Evolutionary conservation across 1,140 invertebrate species (phyloP).

Genomic region (Thalassaphorura encarpata): DNA sequence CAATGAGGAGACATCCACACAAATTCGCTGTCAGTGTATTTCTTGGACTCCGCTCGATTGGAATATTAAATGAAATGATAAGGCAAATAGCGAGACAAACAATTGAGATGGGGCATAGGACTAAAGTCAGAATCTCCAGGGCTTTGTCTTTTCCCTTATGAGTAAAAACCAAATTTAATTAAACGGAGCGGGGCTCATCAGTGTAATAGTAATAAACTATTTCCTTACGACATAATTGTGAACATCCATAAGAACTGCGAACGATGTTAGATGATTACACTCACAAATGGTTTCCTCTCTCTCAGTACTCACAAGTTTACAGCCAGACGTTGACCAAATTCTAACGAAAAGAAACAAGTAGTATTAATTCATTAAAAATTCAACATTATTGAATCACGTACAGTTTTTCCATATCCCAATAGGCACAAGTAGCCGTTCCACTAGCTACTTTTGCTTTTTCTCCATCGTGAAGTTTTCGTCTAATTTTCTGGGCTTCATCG

Average conservation of each 20-base stretch:
- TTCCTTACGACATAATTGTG: constrained; percentile 29
- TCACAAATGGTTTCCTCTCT: constrained; percentile 44
- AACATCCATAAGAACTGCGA: constrained; percentile 46
- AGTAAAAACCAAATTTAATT: background rate
- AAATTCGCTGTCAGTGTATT: background rate
- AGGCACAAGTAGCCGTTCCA: constrained; percentile 23
- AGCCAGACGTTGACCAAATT: constrained; percentile 36
- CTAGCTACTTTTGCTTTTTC: constrained; percentile 24
- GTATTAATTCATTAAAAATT: background rate
- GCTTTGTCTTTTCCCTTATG: constrained; percentile 34
- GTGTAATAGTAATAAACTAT: background rate
- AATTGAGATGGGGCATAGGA: constrained; percentile 49
- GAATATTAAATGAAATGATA: constrained; percentile 36
- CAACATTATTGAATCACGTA: background rate
- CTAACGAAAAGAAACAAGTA: background rate
- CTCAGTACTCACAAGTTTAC: constrained; percentile 40
- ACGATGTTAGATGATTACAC: constrained; percentile 52
- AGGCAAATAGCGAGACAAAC: constrained; percentile 46
- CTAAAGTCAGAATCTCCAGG: constrained; percentile 45
- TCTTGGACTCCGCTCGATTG: background rate
- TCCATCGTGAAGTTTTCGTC: constrained; percentile 20
- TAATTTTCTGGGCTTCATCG: background rate
- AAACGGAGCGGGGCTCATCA: background rate
- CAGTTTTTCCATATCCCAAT: constrained; percentile 11
- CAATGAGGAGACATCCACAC: background rate